Base-by-base conservation (phyloP, 2,888 invertebrate genomes). In the Acronicta psi region DNA sequence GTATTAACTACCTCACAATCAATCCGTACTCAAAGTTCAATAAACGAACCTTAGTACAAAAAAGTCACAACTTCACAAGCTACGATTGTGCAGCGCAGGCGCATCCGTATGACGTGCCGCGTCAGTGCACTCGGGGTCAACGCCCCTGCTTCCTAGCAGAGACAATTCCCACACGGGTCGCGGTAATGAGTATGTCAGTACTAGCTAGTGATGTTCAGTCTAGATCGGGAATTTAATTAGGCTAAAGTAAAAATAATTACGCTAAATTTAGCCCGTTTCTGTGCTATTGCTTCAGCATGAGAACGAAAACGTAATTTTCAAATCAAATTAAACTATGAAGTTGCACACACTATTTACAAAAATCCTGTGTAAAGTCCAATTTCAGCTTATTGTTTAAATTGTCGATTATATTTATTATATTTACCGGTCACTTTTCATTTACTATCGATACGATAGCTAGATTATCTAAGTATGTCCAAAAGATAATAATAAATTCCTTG, bases 101-200 rank as follows among this genome's bases (percentile, higher is more conserved):
- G 87, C 89, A 88, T 87, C 86, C 86, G 87, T 82, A 77, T 83
- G 85, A 83, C 80, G 82, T 75, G 76, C 17, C 80, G 82, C 85
- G 85, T 83, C 85, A 83, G 81, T 85, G 89, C 87, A 85, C 85
- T 82, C 79, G 65, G 81, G 82, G 90, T 88, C 89, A 81, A 71
- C 78, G 88, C 31, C 59, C 72, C 34, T 64, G 79, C 84, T 85
- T 86, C 85, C 86, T 85, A 86, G 79, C 77, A 81, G 62, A 74
- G 78, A 81, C 83, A 79, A 79, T 85, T 85, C 85, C 81, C 85
- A 82, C 84, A 84, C 75, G 66, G 79, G 75, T 79, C 77, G 80
- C 68, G 69, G 73, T 79, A 81, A 80, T 81, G 79, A 81, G 69
- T 79, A 66, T 65, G 60, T 50, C 61, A 67, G 67, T 76, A 66